Evolutionary conservation across 2,888 invertebrate genomes (phyloP).

Genomic region (Orgyia antiqua): DNA sequence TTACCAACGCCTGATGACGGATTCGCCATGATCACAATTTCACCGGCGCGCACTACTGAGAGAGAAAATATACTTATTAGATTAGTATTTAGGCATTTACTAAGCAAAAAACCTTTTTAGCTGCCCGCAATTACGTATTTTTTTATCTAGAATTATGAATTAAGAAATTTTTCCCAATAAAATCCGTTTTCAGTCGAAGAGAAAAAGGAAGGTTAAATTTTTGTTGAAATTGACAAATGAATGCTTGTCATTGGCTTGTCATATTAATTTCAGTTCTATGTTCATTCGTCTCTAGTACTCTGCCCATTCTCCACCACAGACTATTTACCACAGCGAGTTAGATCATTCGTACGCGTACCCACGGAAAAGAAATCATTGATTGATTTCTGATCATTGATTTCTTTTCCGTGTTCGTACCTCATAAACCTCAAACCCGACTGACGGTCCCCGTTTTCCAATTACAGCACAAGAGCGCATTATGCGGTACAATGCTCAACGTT

Average conservation of each 20-base stretch:
- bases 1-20: constrained; percentile 94
- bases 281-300: too few species aligned
- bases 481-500: too few species aligned
- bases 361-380: too few species aligned
- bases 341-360: too few species aligned
- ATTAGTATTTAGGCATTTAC: constrained; percentile 36
- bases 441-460: too few species aligned
- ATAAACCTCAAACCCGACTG: too few species aligned
- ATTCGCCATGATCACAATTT: constrained; percentile 87
- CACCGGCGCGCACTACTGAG: constrained; percentile 66
- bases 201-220: constrained; percentile 63
- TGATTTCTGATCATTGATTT: too few species aligned
- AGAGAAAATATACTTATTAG: constrained; percentile 28
- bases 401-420: too few species aligned
- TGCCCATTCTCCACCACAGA: too few species aligned
- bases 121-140: constrained; percentile 18
- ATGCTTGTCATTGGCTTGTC: constrained; percentile 38
- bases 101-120: constrained; percentile 12
- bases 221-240: constrained; percentile 72
- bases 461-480: too few species aligned
- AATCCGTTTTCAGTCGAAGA: constrained; percentile 48
- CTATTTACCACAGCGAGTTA: too few species aligned
- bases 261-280: too few species aligned
- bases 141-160: constrained; percentile 25
- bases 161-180: constrained; percentile 39